phyloP scores from a whole-genome alignment of 2,113 vertebrate species.

The Eleginops maclovinus region DNA sequence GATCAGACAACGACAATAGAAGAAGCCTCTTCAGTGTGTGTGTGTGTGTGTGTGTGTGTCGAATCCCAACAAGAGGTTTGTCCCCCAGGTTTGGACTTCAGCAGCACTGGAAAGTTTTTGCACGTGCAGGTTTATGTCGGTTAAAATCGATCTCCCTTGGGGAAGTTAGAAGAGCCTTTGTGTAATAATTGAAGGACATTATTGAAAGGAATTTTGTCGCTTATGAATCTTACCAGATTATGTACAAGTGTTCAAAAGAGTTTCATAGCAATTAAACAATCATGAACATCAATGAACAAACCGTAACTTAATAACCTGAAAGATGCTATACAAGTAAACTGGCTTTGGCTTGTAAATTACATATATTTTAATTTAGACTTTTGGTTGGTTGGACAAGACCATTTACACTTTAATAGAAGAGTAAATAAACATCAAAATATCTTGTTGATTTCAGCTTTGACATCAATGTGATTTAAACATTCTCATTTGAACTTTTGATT shows the following conservation, averaged over 20 bases:
- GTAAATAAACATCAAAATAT: not conserved
- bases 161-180: not conserved
- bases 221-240: not conserved
- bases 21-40: constrained; percentile 44
- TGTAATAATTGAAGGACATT: not conserved
- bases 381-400: no score
- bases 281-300: not conserved
- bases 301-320: not conserved
- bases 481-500: not conserved
- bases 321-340: no score
- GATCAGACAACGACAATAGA: constrained; percentile 47
- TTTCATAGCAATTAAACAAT: not conserved
- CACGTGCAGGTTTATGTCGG: not conserved
- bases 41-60: constrained; percentile 18
- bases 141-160: not conserved
- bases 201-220: not conserved
- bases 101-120: not conserved
- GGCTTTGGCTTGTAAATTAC: no score
- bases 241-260: not conserved
- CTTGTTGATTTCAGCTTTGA: not conserved
- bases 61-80: constrained; percentile 42
- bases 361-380: no score
- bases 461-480: not conserved
- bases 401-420: not conserved
- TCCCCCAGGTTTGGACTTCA: not conserved